Evolutionary conservation across 2,113 vertebrate genomes (phyloP).

Genomic region (Tetrao urogallus): DNA sequence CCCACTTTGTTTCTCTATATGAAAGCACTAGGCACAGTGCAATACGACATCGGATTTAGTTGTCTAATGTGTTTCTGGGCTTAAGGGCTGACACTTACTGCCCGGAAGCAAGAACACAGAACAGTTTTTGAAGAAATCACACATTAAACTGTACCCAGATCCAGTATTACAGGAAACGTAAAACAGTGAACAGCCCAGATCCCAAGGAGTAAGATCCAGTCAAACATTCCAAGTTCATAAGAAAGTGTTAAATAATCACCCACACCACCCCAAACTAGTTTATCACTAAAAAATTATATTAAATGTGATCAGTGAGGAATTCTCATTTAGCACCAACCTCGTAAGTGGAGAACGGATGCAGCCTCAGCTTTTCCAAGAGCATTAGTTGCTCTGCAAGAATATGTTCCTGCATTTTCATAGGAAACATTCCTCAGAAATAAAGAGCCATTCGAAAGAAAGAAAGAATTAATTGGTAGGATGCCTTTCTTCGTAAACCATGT

Average conservation of each 20-base stretch:
- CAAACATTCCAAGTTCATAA: not conserved
- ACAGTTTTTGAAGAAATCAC: not conserved
- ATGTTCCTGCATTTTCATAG: constrained; percentile 78
- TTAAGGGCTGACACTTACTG: not conserved
- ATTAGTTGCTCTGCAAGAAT: constrained; percentile 84
- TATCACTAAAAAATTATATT: not conserved
- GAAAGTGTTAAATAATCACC: not conserved
- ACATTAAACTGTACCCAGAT: not conserved
- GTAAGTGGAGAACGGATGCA: constrained; percentile 73
- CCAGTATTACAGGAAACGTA: not conserved
- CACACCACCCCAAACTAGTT: not conserved
- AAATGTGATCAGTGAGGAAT: not conserved
- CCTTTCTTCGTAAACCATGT: constrained; percentile 81
- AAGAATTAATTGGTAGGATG: constrained; percentile 39
- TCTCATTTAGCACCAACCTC: constrained; percentile 70
- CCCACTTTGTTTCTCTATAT: not conserved
- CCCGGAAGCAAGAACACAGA: not conserved
- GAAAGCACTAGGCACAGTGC: not conserved
- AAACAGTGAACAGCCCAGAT: not conserved
- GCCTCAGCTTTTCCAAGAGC: constrained; percentile 81
- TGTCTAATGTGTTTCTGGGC: not conserved
- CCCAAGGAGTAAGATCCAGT: not conserved
- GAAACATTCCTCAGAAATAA: constrained; percentile 84
- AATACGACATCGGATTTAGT: not conserved
- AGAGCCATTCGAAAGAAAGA: constrained; percentile 79